Conservation (phyloP, 2,797 vertebrate genomes). For the Podarcis siculus region DNA sequence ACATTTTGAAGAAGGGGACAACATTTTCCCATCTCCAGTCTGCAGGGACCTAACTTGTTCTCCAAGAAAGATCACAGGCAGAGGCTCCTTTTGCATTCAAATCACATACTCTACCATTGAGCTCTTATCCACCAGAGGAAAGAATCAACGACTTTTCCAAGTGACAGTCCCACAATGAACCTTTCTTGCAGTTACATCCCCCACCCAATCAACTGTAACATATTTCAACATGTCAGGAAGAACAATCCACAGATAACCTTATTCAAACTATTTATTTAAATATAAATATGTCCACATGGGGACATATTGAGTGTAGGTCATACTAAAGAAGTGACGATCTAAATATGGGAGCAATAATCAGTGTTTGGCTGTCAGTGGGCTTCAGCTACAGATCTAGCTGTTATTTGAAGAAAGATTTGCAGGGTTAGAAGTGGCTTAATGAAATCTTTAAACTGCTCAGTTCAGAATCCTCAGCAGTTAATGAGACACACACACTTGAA, state of each 20-base stretch:
- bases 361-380: not conserved
- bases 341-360: not conserved
- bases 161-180: no score
- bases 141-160: no score
- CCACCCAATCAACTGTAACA: not conserved
- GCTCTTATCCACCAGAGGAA: no score
- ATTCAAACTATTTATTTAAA: not conserved
- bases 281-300: not conserved
- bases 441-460: not conserved
- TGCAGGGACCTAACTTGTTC: no score
- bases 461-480: slow-evolving; percentile 2
- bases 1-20: no score
- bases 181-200: no score
- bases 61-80: no score
- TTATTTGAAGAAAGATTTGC: not conserved
- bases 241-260: not conserved
- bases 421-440: not conserved
- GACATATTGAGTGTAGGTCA: not conserved
- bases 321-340: not conserved
- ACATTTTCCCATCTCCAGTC: no score
- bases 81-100: no score
- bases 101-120: no score
- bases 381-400: not conserved
- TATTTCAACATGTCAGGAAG: not conserved
- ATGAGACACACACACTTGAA: not conserved